Conservation (phyloP, 2,113 vertebrate genomes). For the Petromus typicus region DNA sequence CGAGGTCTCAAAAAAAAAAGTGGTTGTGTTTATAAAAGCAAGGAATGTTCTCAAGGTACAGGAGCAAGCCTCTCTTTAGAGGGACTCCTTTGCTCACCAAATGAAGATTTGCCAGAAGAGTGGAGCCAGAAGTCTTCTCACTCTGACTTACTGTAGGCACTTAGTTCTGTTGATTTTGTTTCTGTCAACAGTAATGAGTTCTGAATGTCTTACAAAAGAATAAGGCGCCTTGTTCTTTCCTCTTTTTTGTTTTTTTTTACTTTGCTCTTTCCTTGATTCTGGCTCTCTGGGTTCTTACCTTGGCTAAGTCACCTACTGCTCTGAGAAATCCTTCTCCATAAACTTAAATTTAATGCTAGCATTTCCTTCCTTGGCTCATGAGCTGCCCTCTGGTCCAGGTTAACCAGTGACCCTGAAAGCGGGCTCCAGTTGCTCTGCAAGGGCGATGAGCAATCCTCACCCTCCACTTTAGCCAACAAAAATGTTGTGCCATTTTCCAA, state of each 20-base stretch:
- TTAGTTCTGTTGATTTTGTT: conserved; percentile 23
- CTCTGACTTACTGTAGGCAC: conserved; percentile 15
- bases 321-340: not conserved
- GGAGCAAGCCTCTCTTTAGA: not conserved
- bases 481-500: conserved; percentile 73
- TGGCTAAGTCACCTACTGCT: not conserved
- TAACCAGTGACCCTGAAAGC: conserved; percentile 42
- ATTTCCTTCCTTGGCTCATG: conserved; percentile 50
- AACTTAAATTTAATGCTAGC: conserved; percentile 52
- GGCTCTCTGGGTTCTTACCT: not conserved
- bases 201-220: conserved; percentile 15
- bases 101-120: not conserved
- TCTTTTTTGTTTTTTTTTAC: too few relatives aligned
- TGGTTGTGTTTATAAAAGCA: conserved; percentile 25
- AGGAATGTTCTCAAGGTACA: not conserved
- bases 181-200: conserved; percentile 34
- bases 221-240: too few relatives aligned
- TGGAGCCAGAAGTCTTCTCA: conserved; percentile 30
- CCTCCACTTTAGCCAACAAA: conserved; percentile 75
- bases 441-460: conserved; percentile 71
- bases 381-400: conserved; percentile 9
- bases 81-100: not conserved
- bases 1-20: too few relatives aligned
- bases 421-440: conserved; percentile 60
- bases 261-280: conserved; percentile 31